phyloP scores from a whole-genome alignment of 2,113 vertebrate species.

The Pachycephala philippinensis region DNA sequence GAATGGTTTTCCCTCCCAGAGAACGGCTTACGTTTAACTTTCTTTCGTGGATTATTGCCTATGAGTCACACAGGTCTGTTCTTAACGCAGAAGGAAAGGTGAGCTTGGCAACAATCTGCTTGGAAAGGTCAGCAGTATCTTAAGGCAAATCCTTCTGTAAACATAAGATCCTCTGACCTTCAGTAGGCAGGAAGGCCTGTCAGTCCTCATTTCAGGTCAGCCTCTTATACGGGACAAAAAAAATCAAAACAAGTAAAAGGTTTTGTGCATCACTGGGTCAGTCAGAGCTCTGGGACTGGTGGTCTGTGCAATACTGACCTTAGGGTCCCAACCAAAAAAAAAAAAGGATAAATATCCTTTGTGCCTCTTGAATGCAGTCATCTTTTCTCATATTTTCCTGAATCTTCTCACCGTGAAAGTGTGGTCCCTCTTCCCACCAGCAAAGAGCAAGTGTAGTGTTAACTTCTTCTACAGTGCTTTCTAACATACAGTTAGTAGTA shows the following conservation, averaged over 20 bases:
- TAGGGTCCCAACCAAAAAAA: neutral
- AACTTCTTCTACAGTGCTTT: neutral
- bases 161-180: conserved; percentile 55
- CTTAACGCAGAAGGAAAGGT: neutral
- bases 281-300: neutral
- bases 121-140: conserved; percentile 76
- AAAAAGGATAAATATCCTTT: neutral
- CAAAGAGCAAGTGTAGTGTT: neutral
- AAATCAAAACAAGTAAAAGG: neutral
- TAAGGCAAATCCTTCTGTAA: conserved; percentile 66
- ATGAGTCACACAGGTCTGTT: conserved; percentile 22
- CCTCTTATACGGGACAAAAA: conserved; percentile 6
- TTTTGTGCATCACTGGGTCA: neutral
- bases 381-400: neutral
- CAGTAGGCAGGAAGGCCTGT: conserved; percentile 47
- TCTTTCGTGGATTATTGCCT: neutral
- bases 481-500: neutral
- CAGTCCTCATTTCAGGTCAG: conserved; percentile 64
- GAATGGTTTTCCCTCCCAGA: neutral
- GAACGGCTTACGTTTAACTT: neutral
- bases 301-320: neutral
- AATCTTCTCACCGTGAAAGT: neutral
- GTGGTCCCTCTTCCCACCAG: neutral
- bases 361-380: neutral
- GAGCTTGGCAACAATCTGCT: conserved; percentile 15